phyloP scores from a whole-genome alignment of 2,888 invertebrate species.

The Agrotis segetum region DNA sequence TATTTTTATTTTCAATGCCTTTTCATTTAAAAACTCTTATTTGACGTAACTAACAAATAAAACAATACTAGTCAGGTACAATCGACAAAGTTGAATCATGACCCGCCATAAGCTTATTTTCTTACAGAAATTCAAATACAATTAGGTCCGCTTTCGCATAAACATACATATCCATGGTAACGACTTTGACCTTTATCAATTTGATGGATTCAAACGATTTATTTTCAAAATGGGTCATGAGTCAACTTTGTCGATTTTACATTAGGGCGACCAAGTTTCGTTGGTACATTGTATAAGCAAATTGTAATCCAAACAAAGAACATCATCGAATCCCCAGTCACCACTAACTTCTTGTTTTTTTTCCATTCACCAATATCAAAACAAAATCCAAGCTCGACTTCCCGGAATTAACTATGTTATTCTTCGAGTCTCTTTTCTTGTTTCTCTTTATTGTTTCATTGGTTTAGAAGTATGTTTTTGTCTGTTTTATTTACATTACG shows the following conservation, averaged over 20 bases:
- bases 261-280: constrained; percentile 60
- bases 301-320: constrained; percentile 71
- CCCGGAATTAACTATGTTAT: constrained; percentile 18
- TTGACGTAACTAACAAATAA: constrained; percentile 21
- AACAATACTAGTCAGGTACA: constrained; percentile 2
- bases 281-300: constrained; percentile 66
- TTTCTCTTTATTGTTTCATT: constrained; percentile 10
- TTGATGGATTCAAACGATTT: too few species aligned
- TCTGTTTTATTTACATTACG: neutral
- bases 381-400: constrained; percentile 39
- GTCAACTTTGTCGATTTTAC: too few species aligned
- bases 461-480: constrained; percentile 6
- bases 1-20: too few species aligned
- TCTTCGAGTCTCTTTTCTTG: constrained; percentile 17
- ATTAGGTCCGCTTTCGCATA: too few species aligned
- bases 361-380: constrained; percentile 52
- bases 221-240: too few species aligned
- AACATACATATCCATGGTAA: too few species aligned
- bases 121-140: too few species aligned
- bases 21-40: too few species aligned
- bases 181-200: too few species aligned
- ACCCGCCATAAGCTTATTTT: too few species aligned
- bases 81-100: too few species aligned
- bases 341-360: constrained; percentile 61
- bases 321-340: constrained; percentile 63